These are phyloP conservation scores for Paramormyrops hopkinsi DNA, from an alignment of 2,797 vertebrate genomes.

Conservation along the genomic window DNA sequence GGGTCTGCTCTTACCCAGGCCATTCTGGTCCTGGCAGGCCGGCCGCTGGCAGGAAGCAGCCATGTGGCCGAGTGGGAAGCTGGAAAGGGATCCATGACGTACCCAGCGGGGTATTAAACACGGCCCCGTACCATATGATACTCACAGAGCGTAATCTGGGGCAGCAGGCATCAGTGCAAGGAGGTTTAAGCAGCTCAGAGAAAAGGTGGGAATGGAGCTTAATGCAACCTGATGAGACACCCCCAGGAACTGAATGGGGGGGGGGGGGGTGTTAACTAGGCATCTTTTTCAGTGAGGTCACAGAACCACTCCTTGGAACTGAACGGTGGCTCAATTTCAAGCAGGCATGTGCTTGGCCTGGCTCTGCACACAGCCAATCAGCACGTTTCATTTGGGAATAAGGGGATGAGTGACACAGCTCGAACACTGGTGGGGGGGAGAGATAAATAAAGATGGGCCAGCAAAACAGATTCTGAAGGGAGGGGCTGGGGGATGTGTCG, in stretches of 20 bases:
- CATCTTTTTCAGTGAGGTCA: neutral
- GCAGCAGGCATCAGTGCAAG: neutral
- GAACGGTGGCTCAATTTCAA: neutral
- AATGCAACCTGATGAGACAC: neutral
- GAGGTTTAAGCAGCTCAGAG: neutral
- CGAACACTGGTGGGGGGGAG: neutral
- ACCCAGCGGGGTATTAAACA: neutral
- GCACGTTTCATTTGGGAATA: neutral
- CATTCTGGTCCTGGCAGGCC: neutral
- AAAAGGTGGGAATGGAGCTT: neutral
- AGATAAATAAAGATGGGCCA: slow-evolving; percentile 29
- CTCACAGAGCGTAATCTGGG: neutral
- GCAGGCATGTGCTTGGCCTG: neutral
- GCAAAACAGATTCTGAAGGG: slow-evolving; percentile 31
- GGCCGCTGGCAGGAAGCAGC: neutral
- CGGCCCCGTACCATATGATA: neutral
- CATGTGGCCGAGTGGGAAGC: neutral
- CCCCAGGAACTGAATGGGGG: neutral
- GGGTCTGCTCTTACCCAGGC: neutral
- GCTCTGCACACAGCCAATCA: neutral
- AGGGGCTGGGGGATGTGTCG: slow-evolving; percentile 20
- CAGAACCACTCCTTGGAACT: neutral
- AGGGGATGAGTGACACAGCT: neutral
- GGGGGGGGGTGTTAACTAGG: neutral
- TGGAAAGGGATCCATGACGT: neutral